Evolutionary conservation across 2,797 vertebrate species (phyloP), one percentile per base, ranked within the genome.

Genomic region (Myotis pilosus): DNA sequence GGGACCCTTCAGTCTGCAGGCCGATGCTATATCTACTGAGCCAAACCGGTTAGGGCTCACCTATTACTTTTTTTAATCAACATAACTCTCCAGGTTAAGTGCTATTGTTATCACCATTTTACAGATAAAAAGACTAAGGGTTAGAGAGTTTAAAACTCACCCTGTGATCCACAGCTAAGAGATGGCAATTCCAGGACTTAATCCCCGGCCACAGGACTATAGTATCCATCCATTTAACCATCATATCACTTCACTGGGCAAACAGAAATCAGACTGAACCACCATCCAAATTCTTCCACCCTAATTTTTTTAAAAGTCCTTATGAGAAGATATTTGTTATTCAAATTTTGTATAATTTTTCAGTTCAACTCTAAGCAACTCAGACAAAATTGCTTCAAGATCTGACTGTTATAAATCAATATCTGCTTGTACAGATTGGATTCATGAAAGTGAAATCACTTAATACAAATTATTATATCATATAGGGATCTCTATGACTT

Each of bases 331-430:
- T 80, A 91, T 38, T 74, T 84, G 25, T 68, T 75, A 38, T 22
- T 94, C 13, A 62, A 5, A 33, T 44, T 74, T 64, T 62, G 4
- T 66, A 60, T 69, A 69, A 22, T 38, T 71, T 71, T 88, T 79
- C 8, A 51, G 60, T 95, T 94, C n/a, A 33, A 57, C 41, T 72
- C 12, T 83, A 47, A 94, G 4, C 11, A 91, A 64, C 16, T 64
- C 69, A 38, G 5, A 83, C 11, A 91, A 76, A 92, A 78, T 88
- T 82, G 69, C 20, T 84, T 94, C 33, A 90, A 81, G 44, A 82
- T 68, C 25, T 74, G 25, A 41, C 2, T 87, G 3, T 36, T 90
- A 8, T n/a, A 78, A 53, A 68, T 92, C 5, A 85, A 5, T 71
- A 28, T n/a, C 25, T 85, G 8, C 6, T 89, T 88, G 4, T 36